Evolutionary conservation across 2,113 vertebrate species (phyloP).

Genomic region (Erythrocercus mccallii): DNA sequence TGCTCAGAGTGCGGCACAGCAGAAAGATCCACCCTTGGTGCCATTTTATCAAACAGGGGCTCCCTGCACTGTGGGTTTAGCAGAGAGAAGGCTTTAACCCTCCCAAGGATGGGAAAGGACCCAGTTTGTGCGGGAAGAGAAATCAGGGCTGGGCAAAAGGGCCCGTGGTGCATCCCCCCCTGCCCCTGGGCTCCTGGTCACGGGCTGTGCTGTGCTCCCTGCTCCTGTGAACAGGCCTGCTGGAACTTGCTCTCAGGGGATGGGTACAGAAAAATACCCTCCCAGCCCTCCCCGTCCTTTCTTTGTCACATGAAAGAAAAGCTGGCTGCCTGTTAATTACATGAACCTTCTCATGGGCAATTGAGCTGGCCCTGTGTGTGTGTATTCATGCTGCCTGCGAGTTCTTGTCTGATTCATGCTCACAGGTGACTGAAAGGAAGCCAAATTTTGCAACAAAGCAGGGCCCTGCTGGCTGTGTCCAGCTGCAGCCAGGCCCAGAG

Average conservation of each 20-base stretch:
- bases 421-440: slow-evolving; percentile 39
- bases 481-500: neutral
- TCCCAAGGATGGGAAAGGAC: neutral
- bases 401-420: neutral
- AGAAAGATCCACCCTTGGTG: neutral
- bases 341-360: slow-evolving; percentile 40
- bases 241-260: neutral
- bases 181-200: neutral
- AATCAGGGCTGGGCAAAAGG: neutral
- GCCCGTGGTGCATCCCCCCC: neutral
- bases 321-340: slow-evolving; percentile 37
- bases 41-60: neutral
- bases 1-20: neutral
- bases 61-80: neutral
- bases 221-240: neutral
- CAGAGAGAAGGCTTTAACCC: neutral
- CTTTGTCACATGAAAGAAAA: slow-evolving; percentile 16
- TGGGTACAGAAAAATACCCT: neutral
- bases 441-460: slow-evolving; percentile 18
- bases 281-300: neutral
- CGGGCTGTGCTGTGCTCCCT: neutral
- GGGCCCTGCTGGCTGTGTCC: neutral
- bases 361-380: neutral
- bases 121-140: neutral
- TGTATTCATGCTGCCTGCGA: neutral